Conservation (phyloP, 2,113 vertebrate genomes). For the Prolemur simus region DNA sequence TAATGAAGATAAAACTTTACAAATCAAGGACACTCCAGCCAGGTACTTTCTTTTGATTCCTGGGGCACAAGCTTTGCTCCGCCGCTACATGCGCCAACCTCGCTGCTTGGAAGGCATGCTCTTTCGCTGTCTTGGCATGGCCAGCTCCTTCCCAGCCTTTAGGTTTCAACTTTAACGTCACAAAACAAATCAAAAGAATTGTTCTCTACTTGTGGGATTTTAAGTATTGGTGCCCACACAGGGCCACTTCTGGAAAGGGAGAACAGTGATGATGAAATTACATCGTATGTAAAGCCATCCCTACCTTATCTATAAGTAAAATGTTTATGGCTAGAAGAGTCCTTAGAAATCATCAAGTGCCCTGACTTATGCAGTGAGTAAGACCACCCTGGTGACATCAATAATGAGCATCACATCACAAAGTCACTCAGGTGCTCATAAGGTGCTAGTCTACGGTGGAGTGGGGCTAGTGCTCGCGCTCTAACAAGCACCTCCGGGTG, state of each 20-base stretch:
- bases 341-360: neutral
- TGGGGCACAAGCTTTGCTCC: no score
- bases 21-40: no score
- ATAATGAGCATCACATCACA: neutral
- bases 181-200: neutral
- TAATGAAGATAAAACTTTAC: conserved; percentile 7
- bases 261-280: neutral
- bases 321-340: neutral
- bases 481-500: neutral
- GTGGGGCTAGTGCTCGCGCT: neutral
- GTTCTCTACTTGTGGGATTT: conserved; percentile 20
- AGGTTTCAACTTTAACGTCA: no score
- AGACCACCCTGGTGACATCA: neutral
- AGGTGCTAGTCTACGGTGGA: neutral
- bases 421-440: neutral
- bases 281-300: neutral
- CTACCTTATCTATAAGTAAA: conserved; percentile 26
- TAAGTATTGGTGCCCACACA: neutral
- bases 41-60: no score
- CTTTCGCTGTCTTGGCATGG: no score
- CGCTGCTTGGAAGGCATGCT: no score
- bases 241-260: neutral
- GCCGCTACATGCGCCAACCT: no score
- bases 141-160: no score
- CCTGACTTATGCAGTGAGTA: neutral